Base-by-base conservation (phyloP, 2,888 invertebrate species). In the Schizaphis graminum region DNA sequence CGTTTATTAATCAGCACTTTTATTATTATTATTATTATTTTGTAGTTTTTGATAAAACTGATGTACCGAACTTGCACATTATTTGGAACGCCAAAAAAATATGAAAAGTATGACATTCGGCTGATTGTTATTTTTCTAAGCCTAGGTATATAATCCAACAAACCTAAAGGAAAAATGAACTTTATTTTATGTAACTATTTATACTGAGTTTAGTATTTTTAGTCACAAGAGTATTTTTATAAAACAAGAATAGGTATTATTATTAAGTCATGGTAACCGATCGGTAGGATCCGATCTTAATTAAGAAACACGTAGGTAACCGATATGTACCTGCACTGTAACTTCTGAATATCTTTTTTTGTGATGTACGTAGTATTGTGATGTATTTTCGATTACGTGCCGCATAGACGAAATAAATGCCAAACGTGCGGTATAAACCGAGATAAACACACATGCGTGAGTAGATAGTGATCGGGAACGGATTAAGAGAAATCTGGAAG, bases 11-110 rank as follows among this genome's bases (percentile, higher is more conserved):
- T 77, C 35, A 35, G 7, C 35, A 77, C 8, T 77, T 21, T 35
- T 77, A 77, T 61, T 61, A 61, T 61, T 57, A 57, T 61, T 57
- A 57, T 35, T 35, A 77, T 77, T 77, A 77, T 77, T 77, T 77
- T 77, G 21, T 77, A 77, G 35, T 21, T 77, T 21, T 35, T 21
- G 35, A 21, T 77, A 77, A 77, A 77, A 16, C 77, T 77, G 35
- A 35, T 77, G 21, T 35, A 21, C 35, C 35, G 35, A 67, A 67
- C n/a, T 35, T 16, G 16, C 35, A 77, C 35, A 35, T 3, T 77
- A 77, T 35, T 77, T 21, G 21, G 35, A 77, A 77, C 21, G 35
- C 11, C 8, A 35, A 35, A 35, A 77, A 77, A 35, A 35, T 35
- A 41, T 2, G 16, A 77, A 24, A 77, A 77, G 21, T 77, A 41